Conservation (phyloP, 2,797 vertebrate species). For the Protosalanx chinensis region DNA sequence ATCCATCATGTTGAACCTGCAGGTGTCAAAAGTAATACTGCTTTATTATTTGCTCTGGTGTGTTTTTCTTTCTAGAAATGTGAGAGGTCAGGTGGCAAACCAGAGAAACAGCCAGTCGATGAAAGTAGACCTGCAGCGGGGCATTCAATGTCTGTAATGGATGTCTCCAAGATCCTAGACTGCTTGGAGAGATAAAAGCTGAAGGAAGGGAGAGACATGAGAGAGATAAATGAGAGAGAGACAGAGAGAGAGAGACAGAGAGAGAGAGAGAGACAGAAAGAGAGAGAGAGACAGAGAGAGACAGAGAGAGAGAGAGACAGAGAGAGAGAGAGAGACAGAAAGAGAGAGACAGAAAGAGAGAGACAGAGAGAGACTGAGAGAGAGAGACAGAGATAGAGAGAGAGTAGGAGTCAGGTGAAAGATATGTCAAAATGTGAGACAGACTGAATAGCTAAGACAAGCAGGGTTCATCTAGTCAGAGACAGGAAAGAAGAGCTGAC, state of each 20-base stretch:
- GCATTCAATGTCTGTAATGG: neutral
- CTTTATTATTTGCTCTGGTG: constrained; percentile 59
- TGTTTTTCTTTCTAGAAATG: constrained; percentile 32
- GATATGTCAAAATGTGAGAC: constrained; percentile 40
- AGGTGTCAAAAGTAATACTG: constrained; percentile 66
- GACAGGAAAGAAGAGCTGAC: constrained; percentile 34
- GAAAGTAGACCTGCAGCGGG: neutral
- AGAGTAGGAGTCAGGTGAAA: constrained; percentile 27
- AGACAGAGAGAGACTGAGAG: neutral
- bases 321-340: neutral
- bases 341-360: neutral
- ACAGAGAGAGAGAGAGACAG: neutral
- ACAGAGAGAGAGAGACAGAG: too few relatives aligned
- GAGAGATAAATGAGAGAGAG: neutral
- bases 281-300: neutral
- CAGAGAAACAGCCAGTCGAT: too few relatives aligned
- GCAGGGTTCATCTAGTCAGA: constrained; percentile 39
- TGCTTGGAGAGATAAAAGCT: neutral
- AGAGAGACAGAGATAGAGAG: neutral
- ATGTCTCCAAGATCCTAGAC: neutral
- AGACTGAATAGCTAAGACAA: constrained; percentile 32
- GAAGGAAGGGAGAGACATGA: neutral
- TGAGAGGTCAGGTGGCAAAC: constrained; percentile 6
- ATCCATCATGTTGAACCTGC: constrained; percentile 63
- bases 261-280: neutral